Base-by-base conservation (phyloP, 2,888 invertebrate genomes). In the Brenthis daphne region DNA sequence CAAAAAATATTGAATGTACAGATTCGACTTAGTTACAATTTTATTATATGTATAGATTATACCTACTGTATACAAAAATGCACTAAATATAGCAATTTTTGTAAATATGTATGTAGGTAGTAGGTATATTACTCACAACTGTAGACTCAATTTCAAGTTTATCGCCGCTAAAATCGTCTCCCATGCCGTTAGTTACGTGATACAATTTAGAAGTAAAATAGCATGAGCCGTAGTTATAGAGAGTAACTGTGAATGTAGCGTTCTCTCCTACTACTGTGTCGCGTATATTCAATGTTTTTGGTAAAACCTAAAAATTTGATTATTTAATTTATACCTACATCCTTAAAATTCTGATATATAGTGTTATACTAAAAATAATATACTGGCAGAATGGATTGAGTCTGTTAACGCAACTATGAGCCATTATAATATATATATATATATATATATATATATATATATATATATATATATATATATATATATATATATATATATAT, bases 211-310 rank as follows among this genome's bases (percentile, higher is more conserved):
- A 92, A 0, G 91, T 90, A 65, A 86, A 89, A 71, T 73, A 87
- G 74, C 92, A 91, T 6, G 87, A 82, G 14, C 91, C 84, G 57
- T 82, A 80, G 76, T 92, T 93, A 70, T 89, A 90, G 5, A 93
- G 70, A 0, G 87, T 90, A 12, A 92, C 71, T 11, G 78, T 65
- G 51, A 83, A 77, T 2, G 78, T 75, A 0, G 68, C 72, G 24
- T 77, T 87, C 24, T 89, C 85, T 1, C 85, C 86, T 1, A 92
- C 90, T 0, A 87, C 83, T 6, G 87, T 75, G 64, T 92, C 92
- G 66, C 90, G 86, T 1, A 92, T 77, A 74, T 93, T 92, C n/a
- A 74, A 77, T 16, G 71, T 65, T 74, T 84, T 90, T 1, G 92
- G 89, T 55, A 92, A 74, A 1, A 90, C 86, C 92, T 93, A 75